Base-by-base conservation (phyloP, 1,140 invertebrate genomes). In the Gryllus bimaculatus region DNA sequence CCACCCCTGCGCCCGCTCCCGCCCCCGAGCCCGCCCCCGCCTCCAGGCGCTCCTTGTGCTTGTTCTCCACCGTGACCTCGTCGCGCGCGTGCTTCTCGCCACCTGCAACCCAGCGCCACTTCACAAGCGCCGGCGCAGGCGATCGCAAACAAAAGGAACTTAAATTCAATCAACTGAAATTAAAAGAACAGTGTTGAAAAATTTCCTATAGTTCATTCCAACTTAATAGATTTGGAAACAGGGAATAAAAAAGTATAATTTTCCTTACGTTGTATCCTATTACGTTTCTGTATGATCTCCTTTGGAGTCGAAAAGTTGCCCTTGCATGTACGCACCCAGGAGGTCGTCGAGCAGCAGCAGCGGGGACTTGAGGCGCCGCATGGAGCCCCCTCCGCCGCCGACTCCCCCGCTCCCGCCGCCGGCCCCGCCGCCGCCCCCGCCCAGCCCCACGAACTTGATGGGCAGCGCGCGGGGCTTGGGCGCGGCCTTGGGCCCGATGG, bases 41-140 rank as follows among this genome's bases (percentile, higher is more conserved):
- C 20, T 78, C 78, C 78, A 76, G 74, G 20, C 47, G 54, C 81
- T 80, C 80, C 74, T 74, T 80, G 75, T 82, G 78, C 78, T 80
- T 86, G 81, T 85, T 86, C 77, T 88, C 86, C 7, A 85, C 81
- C 76, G 83, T 81, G 66, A 83, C 83, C 80, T 88, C 87, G 79
- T 88, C 87, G 77, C 86, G 85, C 15, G 85, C 80, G 75, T 87
- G 86, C 78, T 88, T 88, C 75, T 89, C 87, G 76, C 86, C 88
- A 84, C 74, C 54, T 66, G 18, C 10, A 66, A 66, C 54, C 81
- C 48, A 83, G 84, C 77, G 75, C 79, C 77, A 77, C 77, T 81
- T n/a, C 84, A 75, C 48, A 78, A 20, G 26, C 76, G 18, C 47
- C 48, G 12, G 79, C 26, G 26, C 26, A 39, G 26, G 5, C 26